These are phyloP conservation scores for Hucho hucho DNA, from an alignment of 2,113 vertebrate genomes.

Conservation along the genomic window DNA sequence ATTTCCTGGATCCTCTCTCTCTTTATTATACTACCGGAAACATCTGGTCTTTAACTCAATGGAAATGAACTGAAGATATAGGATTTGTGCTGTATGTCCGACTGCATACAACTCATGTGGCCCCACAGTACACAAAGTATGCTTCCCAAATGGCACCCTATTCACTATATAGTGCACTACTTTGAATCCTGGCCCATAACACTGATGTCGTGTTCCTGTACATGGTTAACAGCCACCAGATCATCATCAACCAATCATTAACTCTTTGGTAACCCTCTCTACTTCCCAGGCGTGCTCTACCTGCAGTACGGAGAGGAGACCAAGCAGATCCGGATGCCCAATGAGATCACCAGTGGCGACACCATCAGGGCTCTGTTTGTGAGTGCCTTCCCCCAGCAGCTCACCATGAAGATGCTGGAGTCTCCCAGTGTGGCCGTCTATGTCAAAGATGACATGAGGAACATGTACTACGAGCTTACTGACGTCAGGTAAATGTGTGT, in stretches of 20 bases:
- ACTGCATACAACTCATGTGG: no score
- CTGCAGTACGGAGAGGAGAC: slow-evolving; percentile 97
- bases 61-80: no score
- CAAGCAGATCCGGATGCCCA: slow-evolving; percentile 94
- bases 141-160: no score
- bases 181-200: no score
- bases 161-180: no score
- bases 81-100: no score
- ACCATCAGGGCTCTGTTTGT: slow-evolving; percentile 96
- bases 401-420: slow-evolving; percentile 96
- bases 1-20: slow-evolving; percentile 46
- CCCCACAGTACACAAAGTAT: no score
- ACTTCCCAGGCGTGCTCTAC: slow-evolving; percentile 86
- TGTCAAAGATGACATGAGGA: slow-evolving; percentile 95
- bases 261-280: background rate
- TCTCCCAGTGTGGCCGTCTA: slow-evolving; percentile 93
- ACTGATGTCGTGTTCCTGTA: no score
- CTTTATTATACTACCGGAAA: slow-evolving; percentile 61
- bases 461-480: slow-evolving; percentile 91
- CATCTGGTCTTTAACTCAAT: slow-evolving; percentile 62
- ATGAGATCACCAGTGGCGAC: slow-evolving; percentile 93
- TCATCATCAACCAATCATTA: background rate
- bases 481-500: slow-evolving; percentile 84
- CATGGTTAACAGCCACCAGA: background rate
- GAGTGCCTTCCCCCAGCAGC: slow-evolving; percentile 96